Evolutionary conservation across 2,888 invertebrate genomes (phyloP).

Genomic region (Pyrocoelia pectoralis): DNA sequence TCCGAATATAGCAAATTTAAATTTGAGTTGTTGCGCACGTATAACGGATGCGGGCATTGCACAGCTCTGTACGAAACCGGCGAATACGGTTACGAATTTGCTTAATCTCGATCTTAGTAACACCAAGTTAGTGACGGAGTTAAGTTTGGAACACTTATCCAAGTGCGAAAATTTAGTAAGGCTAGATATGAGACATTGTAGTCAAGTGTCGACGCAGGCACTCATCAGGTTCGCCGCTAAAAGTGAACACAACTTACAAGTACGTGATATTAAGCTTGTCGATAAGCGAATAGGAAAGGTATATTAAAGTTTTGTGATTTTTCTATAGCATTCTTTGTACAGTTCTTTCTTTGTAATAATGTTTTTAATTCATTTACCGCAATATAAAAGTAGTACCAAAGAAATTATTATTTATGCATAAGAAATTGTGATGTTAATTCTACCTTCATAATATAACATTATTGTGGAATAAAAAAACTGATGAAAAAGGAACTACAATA

Average conservation of each 20-base stretch:
- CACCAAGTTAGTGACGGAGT: slow-evolving; percentile 83
- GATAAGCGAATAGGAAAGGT: slow-evolving; percentile 60
- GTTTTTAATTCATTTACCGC: not conserved
- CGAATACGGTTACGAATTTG: slow-evolving; percentile 72
- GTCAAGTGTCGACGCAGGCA: slow-evolving; percentile 81
- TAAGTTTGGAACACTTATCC: slow-evolving; percentile 80
- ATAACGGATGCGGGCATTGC: slow-evolving; percentile 92
- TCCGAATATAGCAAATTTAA: slow-evolving; percentile 76
- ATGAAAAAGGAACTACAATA: not conserved
- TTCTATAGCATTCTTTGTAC: not conserved
- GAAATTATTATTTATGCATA: slow-evolving; percentile 19
- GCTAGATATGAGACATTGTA: slow-evolving; percentile 81
- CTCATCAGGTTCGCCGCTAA: slow-evolving; percentile 85
- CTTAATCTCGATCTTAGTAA: slow-evolving; percentile 81
- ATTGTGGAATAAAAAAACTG: too few species aligned
- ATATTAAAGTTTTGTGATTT: slow-evolving; percentile 15
- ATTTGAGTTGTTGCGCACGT: slow-evolving; percentile 86
- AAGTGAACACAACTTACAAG: slow-evolving; percentile 80
- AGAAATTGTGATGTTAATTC: slow-evolving; percentile 33
- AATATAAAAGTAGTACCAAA: slow-evolving; percentile 22
- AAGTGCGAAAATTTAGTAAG: slow-evolving; percentile 77
- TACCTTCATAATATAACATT: not conserved
- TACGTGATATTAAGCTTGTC: slow-evolving; percentile 80
- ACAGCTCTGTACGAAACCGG: slow-evolving; percentile 80
- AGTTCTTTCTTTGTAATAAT: not conserved